phyloP scores from a whole-genome alignment of 1,140 invertebrate species.

The Ptiloglossa arizonensis region DNA sequence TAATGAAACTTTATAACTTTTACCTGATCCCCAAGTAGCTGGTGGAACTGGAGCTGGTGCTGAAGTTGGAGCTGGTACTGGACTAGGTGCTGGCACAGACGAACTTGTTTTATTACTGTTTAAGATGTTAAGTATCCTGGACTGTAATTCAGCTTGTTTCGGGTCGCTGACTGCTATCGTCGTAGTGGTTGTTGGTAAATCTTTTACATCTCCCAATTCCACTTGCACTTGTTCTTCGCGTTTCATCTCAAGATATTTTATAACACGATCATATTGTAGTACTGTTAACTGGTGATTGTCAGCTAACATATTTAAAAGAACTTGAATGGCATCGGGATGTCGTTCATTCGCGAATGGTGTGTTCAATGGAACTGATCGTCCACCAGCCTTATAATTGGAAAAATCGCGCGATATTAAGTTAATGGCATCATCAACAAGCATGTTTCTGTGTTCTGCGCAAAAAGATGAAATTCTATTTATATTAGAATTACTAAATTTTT shows the following conservation, averaged over 20 bases:
- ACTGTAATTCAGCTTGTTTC: slow-evolving; percentile 90
- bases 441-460: slow-evolving; percentile 93
- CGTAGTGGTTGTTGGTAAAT: slow-evolving; percentile 79
- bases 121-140: slow-evolving; percentile 91
- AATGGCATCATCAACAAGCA: slow-evolving; percentile 95
- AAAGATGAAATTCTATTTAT: slow-evolving; percentile 22
- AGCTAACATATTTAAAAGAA: slow-evolving; percentile 89
- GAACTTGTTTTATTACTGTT: slow-evolving; percentile 82
- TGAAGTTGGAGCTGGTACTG: slow-evolving; percentile 75
- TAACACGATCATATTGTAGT: slow-evolving; percentile 90
- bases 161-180: slow-evolving; percentile 76
- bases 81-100: slow-evolving; percentile 62
- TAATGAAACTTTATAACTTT: slow-evolving; percentile 37
- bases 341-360: slow-evolving; percentile 77
- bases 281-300: slow-evolving; percentile 91
- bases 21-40: slow-evolving; percentile 72
- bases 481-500: neutral
- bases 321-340: slow-evolving; percentile 88
- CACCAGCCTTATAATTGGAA: slow-evolving; percentile 87
- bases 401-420: slow-evolving; percentile 90
- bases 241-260: slow-evolving; percentile 90
- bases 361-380: slow-evolving; percentile 78
- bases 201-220: slow-evolving; percentile 85
- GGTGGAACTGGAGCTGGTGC: slow-evolving; percentile 69
- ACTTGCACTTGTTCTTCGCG: slow-evolving; percentile 87